Evolutionary conservation across 2,888 invertebrate genomes (phyloP), one percentile per base, ranked within the genome.

Genomic region (Parthenolecanium corni): DNA sequence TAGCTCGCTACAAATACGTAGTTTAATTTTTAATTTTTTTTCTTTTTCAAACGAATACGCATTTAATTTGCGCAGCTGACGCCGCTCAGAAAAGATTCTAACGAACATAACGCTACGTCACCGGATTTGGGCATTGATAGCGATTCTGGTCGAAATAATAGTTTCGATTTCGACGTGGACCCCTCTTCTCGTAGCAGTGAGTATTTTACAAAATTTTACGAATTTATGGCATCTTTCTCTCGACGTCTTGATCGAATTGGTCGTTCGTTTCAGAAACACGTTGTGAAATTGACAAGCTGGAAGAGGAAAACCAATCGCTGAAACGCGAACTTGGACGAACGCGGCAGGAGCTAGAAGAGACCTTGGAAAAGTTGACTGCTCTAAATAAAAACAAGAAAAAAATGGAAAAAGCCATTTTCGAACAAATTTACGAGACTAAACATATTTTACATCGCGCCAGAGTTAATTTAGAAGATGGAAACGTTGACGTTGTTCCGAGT

Each of bases 81-180:
- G 56, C 44, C 42, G 9, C 11, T 16, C 6, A 40, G 56, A 23
- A 56, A 44, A 21, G 21, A 38, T 52, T 62, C 64, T 42, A 40
- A 20, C 18, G 44, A 24, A 12, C 66, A 67, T 51, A 80, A 77
- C 68, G 77, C 84, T 11, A 52, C 52, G 1, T 90, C 90, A 0
- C 90, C 91, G 0, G 91, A 91, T 74, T 80, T 89, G 70, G 90
- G 90, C n/a, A 90, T 91, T 66, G 90, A 90, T 72, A 90, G 89
- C 70, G 90, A 90, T 72, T 80, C 79, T 42, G 80, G 78, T 68
- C 75, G 83, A 65, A 75, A 82, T 58, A 79, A 83, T 65, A 62
- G 46, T 44, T 62, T 62, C 46, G 62, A 62, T n/a, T 58, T 58
- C 36, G 58, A 58, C 25, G 20, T 25, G 3, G 36, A 36, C 20